Conservation (phyloP, 92 coral and sea anemone genomes). For the Porites lobata region DNA sequence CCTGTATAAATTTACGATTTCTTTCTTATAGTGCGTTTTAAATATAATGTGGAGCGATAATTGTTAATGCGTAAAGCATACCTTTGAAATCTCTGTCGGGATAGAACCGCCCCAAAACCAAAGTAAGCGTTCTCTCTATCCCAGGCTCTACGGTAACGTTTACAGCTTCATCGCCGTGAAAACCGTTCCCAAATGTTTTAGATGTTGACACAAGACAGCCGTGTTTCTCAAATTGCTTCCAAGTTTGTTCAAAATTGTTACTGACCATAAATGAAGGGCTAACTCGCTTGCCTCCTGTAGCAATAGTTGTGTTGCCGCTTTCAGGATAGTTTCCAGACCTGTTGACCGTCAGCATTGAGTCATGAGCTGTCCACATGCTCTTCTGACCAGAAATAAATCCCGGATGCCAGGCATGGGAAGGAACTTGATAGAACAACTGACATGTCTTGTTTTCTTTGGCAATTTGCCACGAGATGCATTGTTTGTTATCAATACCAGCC, state of each 20-base stretch:
- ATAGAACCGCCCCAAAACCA: slow-evolving; percentile 53
- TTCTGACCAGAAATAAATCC: slow-evolving; percentile 37
- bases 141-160: slow-evolving; percentile 34
- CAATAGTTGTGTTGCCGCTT: slow-evolving; percentile 47
- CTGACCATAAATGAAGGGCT: slow-evolving; percentile 48
- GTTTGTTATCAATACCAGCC: not conserved
- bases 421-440: slow-evolving; percentile 3
- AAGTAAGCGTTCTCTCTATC: slow-evolving; percentile 18
- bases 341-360: slow-evolving; percentile 49
- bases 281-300: not conserved
- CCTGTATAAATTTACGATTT: no score
- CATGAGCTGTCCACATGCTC: slow-evolving; percentile 41
- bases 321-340: slow-evolving; percentile 45
- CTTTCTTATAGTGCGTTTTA: no score
- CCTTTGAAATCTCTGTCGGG: slow-evolving; percentile 58
- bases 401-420: slow-evolving; percentile 44
- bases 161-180: slow-evolving; percentile 33
- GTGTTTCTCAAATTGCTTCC: slow-evolving; percentile 31
- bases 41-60: not conserved
- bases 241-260: slow-evolving; percentile 29
- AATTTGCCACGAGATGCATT: slow-evolving; percentile 50
- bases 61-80: not conserved
- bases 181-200: slow-evolving; percentile 30
- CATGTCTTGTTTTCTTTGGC: slow-evolving; percentile 24
- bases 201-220: slow-evolving; percentile 19